A percentile compares a stretch with the other conserved stretches of the same genome.
Evolutionary conservation across 2,113 vertebrate genomes (phyloP).

Genomic region (Aegithalos caudatus): DNA sequence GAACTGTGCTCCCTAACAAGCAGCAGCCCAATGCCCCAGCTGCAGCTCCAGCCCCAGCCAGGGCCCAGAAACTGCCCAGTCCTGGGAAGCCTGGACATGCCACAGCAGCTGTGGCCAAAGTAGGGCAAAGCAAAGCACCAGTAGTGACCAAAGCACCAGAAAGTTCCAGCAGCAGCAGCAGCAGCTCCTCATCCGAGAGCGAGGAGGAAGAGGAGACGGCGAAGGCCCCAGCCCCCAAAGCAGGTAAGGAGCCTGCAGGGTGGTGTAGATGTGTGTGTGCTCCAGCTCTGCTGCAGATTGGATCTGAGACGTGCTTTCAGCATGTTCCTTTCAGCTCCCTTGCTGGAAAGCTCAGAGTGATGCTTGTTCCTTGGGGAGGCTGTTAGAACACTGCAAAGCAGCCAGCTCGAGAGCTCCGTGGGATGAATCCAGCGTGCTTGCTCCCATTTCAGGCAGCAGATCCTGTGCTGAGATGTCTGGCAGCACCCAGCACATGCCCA

Average conservation of each 20-base stretch:
- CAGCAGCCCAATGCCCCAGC: neutral
- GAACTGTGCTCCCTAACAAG: neutral
- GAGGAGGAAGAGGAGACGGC: constrained; percentile 32
- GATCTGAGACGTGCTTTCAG: neutral
- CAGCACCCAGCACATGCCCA: neutral
- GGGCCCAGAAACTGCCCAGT: neutral
- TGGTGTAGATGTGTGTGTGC: neutral
- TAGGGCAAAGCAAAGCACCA: constrained; percentile 11
- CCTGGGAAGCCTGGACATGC: constrained; percentile 4
- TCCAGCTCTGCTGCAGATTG: neutral
- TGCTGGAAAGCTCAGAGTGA: neutral
- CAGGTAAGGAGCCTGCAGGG: constrained; percentile 39
- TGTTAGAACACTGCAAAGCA: neutral
- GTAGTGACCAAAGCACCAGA: neutral
- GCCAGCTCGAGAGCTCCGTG: neutral
- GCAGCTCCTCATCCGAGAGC: constrained; percentile 50
- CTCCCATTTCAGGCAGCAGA: neutral
- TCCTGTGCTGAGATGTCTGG: constrained; percentile 21
- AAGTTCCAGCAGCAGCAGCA: constrained; percentile 42
- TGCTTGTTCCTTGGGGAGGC: neutral
- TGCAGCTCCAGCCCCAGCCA: neutral
- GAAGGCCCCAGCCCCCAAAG: neutral
- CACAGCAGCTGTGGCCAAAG: neutral
- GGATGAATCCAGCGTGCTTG: neutral
- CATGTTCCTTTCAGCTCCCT: neutral